These are phyloP conservation scores for Orbicella faveolata DNA, from an alignment of 64 coral and sea anemone genomes.

Conservation along the genomic window DNA sequence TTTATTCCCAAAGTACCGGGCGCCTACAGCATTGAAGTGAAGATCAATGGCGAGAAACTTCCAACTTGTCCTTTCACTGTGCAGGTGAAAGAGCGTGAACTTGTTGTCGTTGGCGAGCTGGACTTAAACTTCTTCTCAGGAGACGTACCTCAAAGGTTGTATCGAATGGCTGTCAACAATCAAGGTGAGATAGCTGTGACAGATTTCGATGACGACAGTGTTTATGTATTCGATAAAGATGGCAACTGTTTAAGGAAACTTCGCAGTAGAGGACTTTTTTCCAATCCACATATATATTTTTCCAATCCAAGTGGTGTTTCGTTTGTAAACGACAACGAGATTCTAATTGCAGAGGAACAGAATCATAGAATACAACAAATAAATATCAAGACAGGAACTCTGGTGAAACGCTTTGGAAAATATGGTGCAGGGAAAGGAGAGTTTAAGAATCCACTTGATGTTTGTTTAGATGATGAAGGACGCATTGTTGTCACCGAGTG, in stretches of 20 bases:
- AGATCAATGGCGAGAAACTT: constrained; percentile 23
- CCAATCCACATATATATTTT: too few relatives aligned
- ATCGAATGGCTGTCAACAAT: constrained; percentile 7
- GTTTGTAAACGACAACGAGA: constrained; percentile 3
- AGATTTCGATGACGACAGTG: neutral
- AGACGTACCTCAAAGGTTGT: neutral
- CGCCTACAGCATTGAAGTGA: too few relatives aligned
- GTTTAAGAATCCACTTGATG: constrained; percentile 10
- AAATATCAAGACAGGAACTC: constrained; percentile 31
- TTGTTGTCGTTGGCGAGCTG: neutral
- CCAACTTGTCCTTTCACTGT: constrained; percentile 7
- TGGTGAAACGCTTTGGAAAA: constrained; percentile 12
- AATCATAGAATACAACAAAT: constrained; percentile 49
- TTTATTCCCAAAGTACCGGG: constrained; percentile 16
- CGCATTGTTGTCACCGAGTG: constrained; percentile 53
- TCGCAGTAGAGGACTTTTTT: too few relatives aligned
- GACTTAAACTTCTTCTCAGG: neutral
- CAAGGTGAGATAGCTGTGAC: too few relatives aligned
- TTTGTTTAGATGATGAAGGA: constrained; percentile 33
- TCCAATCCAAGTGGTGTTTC: neutral
- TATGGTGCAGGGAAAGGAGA: constrained; percentile 15
- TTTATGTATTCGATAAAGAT: constrained; percentile 2
- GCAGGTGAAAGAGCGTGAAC: neutral
- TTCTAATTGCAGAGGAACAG: constrained; percentile 38
- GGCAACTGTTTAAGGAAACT: constrained; percentile 2